Evolutionary conservation across 1,140 invertebrate genomes (phyloP).

Genomic region (Euura lappo): DNA sequence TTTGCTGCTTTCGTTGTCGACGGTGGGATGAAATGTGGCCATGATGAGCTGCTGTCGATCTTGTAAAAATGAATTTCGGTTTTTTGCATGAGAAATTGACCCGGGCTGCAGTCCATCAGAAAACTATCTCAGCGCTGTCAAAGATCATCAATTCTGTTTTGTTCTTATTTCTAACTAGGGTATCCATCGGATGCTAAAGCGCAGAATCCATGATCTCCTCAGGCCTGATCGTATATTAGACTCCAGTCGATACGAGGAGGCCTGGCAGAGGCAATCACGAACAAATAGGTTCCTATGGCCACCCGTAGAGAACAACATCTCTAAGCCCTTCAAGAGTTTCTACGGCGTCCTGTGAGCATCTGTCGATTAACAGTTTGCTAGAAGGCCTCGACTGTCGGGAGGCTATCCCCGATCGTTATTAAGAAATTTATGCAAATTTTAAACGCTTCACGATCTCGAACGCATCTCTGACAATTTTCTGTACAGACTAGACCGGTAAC

Average conservation of each 20-base stretch:
- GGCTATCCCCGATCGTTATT: neutral
- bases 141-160: neutral
- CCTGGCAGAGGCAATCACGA: neutral
- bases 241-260: neutral
- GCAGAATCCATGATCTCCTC: neutral
- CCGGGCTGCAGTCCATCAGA: neutral
- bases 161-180: neutral
- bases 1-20: neutral
- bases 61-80: no score
- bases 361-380: neutral
- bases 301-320: neutral
- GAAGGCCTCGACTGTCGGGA: neutral
- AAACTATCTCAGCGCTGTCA: neutral
- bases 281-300: neutral
- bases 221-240: neutral
- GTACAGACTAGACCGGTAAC: neutral
- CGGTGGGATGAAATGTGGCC: neutral
- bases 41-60: no score
- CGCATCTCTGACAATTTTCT: neutral
- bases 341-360: neutral
- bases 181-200: neutral
- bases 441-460: neutral
- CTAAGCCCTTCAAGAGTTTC: neutral
- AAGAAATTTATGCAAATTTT: constrained; percentile 1
- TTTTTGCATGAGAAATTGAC: neutral